phyloP scores from a whole-genome alignment of 2,113 vertebrate genomes.

The Gymnocephalus cernua region DNA sequence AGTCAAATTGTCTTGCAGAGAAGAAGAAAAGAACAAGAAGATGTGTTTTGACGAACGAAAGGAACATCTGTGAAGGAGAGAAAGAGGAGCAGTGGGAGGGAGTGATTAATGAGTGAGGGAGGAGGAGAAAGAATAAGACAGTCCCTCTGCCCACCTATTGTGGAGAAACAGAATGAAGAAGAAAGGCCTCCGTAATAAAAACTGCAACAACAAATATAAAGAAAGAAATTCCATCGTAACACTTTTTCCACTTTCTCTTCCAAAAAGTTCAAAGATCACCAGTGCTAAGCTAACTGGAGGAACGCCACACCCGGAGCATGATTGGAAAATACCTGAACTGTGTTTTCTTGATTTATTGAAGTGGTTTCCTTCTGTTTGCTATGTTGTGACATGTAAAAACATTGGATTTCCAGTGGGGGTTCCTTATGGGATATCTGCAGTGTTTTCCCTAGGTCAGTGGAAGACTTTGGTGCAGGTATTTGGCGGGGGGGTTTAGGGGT shows the following conservation, averaged over 20 bases:
- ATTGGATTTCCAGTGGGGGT: neutral
- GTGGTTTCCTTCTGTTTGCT: neutral
- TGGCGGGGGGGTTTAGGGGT: too few relatives aligned
- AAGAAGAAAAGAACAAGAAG: constrained; percentile 38
- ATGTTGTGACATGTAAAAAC: neutral
- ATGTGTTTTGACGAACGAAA: constrained; percentile 35
- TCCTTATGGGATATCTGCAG: constrained; percentile 5
- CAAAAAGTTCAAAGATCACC: constrained; percentile 45
- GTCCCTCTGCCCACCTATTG: constrained; percentile 45
- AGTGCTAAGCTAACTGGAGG: neutral
- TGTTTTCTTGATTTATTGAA: constrained; percentile 15
- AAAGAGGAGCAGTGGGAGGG: constrained; percentile 48
- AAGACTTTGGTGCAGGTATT: too few relatives aligned
- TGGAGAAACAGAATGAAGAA: neutral
- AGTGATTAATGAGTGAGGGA: constrained; percentile 61
- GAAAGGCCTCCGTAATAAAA: neutral
- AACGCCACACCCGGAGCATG: neutral
- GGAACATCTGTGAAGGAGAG: constrained; percentile 23
- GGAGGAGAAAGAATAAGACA: constrained; percentile 45
- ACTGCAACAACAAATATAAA: neutral
- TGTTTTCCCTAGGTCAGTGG: too few relatives aligned
- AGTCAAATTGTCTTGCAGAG: constrained; percentile 25
- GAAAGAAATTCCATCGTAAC: neutral
- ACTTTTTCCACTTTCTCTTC: neutral
- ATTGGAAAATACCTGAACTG: constrained; percentile 6